Percentiles rank a stretch among this genome's conserved stretches.
Conservation (phyloP, 2,113 vertebrate genomes). For the Lanius ludovicianus region DNA sequence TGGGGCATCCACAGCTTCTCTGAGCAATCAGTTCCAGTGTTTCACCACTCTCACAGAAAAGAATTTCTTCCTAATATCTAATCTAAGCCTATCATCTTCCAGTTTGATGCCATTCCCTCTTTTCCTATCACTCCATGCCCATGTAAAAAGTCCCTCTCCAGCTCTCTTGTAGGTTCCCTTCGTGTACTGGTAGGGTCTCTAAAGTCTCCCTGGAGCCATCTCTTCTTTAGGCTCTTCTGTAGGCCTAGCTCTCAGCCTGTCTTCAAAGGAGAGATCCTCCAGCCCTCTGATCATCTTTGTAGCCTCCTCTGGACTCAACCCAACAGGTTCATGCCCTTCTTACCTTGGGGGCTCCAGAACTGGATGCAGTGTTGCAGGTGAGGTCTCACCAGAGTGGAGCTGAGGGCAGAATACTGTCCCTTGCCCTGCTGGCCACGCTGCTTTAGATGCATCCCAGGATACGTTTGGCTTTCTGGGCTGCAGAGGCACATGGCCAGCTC, state of each 20-base stretch:
- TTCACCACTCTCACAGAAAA: not conserved
- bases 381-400: not conserved
- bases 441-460: not conserved
- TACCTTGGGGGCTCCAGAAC: not conserved
- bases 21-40: not conserved
- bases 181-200: too few species aligned
- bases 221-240: too few species aligned
- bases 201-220: not conserved
- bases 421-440: fast-evolving
- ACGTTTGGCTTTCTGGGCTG: not conserved
- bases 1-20: not conserved
- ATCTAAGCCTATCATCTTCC: not conserved
- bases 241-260: not conserved
- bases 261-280: not conserved
- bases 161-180: not conserved
- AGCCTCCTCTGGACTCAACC: not conserved
- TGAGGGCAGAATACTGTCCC: not conserved
- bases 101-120: too few species aligned
- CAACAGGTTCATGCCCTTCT: not conserved
- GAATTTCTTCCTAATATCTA: not conserved
- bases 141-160: not conserved
- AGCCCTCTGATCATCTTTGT: not conserved
- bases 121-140: not conserved
- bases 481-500: not conserved
- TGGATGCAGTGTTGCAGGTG: not conserved